Evolutionary conservation across 2,888 invertebrate genomes (phyloP), one percentile per base, ranked within the genome.

Genomic region (Stenodera caucasica): DNA sequence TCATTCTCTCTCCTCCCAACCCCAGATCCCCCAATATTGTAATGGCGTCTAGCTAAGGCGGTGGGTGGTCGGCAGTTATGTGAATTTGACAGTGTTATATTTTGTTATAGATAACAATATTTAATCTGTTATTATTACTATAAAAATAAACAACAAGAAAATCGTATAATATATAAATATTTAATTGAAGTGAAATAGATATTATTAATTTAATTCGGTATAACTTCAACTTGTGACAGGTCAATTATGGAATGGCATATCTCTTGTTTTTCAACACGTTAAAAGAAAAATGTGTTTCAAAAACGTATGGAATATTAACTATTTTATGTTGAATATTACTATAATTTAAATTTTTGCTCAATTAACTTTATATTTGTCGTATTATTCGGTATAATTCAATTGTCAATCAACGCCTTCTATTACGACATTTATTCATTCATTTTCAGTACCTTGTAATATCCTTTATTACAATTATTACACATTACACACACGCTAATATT

Each of bases 21-120:
- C 53, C 45, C 45, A 11, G 21, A 21, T 45, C 45, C 45, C 60
- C 63, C 60, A 60, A 60, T 63, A 57, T 66, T 71, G 74, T 77
- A 78, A 80, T 79, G 80, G 79, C 79, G 79, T 77, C 76, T 75
- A 72, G 71, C 72, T 77, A 73, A 78, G 78, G 76, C 77, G 77
- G 78, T 79, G 79, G 78, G 78, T 77, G 78, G 78, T 78, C 76
- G 73, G 71, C 68, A 72, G 74, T 75, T 75, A 75, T 74, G 72
- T 75, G 72, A 75, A 74, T 74, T 74, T 75, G 74, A 76, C 73
- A 72, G 74, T 75, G 76, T 71, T 74, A 72, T 74, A 72, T 75
- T 75, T 75, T 72, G 67, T 66, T 64, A 57, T 66, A 53, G 58
- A 63, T 60, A 60, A 52, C 49, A 52, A 33, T 57, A 60, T 60